Conservation (phyloP, 2,888 invertebrate species). For the Diadegma fenestrale region DNA sequence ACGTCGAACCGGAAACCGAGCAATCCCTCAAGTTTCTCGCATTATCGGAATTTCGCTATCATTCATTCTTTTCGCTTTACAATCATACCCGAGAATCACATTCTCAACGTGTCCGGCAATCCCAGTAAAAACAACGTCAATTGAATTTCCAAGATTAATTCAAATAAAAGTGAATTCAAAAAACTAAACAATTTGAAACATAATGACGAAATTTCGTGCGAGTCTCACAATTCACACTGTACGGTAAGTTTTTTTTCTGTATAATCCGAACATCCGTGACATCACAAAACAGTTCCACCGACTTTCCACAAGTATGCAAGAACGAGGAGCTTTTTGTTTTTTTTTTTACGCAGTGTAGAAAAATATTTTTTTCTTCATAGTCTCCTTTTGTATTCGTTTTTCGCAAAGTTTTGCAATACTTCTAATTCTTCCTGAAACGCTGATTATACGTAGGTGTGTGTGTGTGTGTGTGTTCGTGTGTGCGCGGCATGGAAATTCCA, state of each 20-base stretch:
- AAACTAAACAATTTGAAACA: constrained; percentile 1
- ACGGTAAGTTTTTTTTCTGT: constrained; percentile 19
- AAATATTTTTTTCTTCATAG: constrained; percentile 76
- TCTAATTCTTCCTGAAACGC: constrained; percentile 41
- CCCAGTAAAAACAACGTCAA: constrained; percentile 44
- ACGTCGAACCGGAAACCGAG: constrained; percentile 74
- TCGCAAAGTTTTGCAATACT: constrained; percentile 38
- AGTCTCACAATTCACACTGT: constrained; percentile 1
- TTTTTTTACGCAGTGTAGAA: constrained; percentile 80
- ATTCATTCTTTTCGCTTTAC: constrained; percentile 37
- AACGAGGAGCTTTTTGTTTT: constrained; percentile 54
- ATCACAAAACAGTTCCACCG: constrained; percentile 32
- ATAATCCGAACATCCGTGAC: constrained; percentile 5
- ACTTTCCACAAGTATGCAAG: constrained; percentile 49
- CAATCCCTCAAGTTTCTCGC: constrained; percentile 50
- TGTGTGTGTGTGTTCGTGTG: not conserved
- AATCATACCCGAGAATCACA: constrained; percentile 47
- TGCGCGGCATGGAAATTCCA: not conserved
- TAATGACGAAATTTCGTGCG: not conserved
- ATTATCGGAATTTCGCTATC: constrained; percentile 5
- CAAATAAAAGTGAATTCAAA: not conserved
- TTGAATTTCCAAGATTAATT: constrained; percentile 17
- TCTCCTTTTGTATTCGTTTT: constrained; percentile 70
- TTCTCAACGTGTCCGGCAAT: constrained; percentile 55
- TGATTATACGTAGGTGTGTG: constrained; percentile 31